phyloP scores from a whole-genome alignment of 2,113 vertebrate genomes.

The Todiramphus saurophagus region DNA sequence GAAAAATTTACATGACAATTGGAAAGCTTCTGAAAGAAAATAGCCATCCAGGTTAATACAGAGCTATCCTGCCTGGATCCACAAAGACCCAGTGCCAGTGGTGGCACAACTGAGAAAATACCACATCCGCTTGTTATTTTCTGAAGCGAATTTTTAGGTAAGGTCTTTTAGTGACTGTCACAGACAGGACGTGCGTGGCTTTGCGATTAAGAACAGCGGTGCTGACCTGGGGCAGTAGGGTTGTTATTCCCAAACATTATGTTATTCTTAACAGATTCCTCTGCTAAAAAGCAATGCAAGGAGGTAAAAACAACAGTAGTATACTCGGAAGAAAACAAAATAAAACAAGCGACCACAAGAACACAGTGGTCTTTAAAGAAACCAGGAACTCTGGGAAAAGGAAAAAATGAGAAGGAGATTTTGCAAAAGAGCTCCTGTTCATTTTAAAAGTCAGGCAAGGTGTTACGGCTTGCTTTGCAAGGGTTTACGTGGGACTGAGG shows the following conservation, averaged over 20 bases:
- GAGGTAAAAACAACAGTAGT: not conserved
- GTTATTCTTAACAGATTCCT: not conserved
- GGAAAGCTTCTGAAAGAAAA: not conserved
- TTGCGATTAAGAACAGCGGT: not conserved
- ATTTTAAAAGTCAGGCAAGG: not conserved
- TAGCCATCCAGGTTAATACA: not conserved
- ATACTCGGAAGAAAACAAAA: not conserved
- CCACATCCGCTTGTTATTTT: not conserved
- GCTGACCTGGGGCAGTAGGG: not conserved
- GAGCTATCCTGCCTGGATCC: not conserved
- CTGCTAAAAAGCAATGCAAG: not conserved
- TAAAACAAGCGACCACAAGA: too few species aligned
- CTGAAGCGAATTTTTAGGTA: not conserved
- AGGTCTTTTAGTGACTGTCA: not conserved
- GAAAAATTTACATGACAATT: not conserved
- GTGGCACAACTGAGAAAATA: not conserved
- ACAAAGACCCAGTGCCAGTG: not conserved
- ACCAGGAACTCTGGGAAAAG: not conserved
- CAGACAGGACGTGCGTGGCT: not conserved
- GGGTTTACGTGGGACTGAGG: not conserved
- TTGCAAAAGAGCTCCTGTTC: not conserved
- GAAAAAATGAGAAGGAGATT: not conserved
- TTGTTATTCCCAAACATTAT: not conserved
- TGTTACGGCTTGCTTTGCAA: not conserved
- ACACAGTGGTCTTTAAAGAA: not conserved